Evolutionary conservation across 2,113 vertebrate species (phyloP).

Genomic region (Myiozetetes cayanensis): DNA sequence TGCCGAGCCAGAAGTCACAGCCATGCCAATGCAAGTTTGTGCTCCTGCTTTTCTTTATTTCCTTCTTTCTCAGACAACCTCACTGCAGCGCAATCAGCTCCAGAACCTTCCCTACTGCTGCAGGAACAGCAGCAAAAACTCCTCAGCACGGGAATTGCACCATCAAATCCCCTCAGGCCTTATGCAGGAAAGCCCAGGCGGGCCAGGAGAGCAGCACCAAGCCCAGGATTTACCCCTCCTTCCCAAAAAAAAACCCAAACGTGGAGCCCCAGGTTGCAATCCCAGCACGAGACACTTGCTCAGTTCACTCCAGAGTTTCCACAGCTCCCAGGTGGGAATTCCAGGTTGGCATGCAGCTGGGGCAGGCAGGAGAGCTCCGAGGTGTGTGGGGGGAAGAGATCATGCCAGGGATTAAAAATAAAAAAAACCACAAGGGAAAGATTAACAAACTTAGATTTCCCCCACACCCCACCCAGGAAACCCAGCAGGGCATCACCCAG

Average conservation of each 20-base stretch:
- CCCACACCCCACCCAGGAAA: not conserved
- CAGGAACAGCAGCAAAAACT: not conserved
- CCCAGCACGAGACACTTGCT: not conserved
- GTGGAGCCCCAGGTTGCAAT: not conserved
- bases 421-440: not conserved
- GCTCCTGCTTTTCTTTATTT: not conserved
- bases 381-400: not conserved
- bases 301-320: slow-evolving; percentile 23
- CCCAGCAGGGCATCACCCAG: not conserved
- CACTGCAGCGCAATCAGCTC: not conserved
- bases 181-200: not conserved
- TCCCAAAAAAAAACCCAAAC: no score
- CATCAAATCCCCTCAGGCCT: not conserved
- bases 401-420: not conserved
- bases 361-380: not conserved
- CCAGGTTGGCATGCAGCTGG: not conserved
- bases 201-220: not conserved
- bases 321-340: not conserved
- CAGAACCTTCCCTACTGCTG: not conserved
- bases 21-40: accelerated
- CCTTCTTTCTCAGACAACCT: not conserved
- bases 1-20: not conserved
- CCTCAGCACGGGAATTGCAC: not conserved
- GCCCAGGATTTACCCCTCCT: not conserved
- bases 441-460: not conserved